Evolutionary conservation across 2,888 invertebrate genomes (phyloP), one percentile per base, ranked within the genome.

Genomic region (Salticus scenicus): DNA sequence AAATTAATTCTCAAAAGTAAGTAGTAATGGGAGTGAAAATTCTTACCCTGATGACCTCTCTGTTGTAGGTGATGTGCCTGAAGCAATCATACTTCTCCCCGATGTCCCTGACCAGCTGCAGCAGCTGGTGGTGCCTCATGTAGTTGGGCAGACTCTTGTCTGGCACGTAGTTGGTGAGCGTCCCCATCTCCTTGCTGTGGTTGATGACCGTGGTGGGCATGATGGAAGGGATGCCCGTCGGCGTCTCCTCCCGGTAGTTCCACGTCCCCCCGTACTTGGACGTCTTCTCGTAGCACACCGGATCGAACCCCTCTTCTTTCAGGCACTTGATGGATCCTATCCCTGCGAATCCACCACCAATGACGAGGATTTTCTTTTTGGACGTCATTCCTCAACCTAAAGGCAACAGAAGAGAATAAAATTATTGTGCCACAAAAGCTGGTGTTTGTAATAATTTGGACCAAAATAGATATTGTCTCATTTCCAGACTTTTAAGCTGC

Each of bases 341-440:
- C 2, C 92, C 92, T 75, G 90, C 90, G 33, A 90, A 89, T 14
- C 92, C 92, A 27, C 91, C 91, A 12, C 92, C 92, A 37, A 92
- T 89, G 17, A 92, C 89, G 20, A 84, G 76, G 1, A 88, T 70
- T 78, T 74, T 75, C 73, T 72, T 86, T 31, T 67, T 57, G 17
- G 76, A 69, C 4, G 69, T 57, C 85, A 85, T 85, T 5, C 75
- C 17, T 33, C 31, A 37, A 37, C 37, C 37, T 37, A 37, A 37
- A 37, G n/a, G n/a, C n/a, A n/a, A n/a, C n/a, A n/a, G n/a, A n/a
- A n/a, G n/a, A n/a, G n/a, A n/a, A n/a, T n/a, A n/a, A n/a, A n/a
- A n/a, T n/a, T n/a, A n/a, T n/a, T n/a, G n/a, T n/a, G n/a, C n/a
- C n/a, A n/a, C n/a, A n/a, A n/a, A n/a, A n/a, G n/a, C n/a, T n/a